Evolutionary conservation across 2,113 vertebrate species (phyloP), one percentile per base, ranked within the genome.

Genomic region (Ptilorrhoa leucosticta): DNA sequence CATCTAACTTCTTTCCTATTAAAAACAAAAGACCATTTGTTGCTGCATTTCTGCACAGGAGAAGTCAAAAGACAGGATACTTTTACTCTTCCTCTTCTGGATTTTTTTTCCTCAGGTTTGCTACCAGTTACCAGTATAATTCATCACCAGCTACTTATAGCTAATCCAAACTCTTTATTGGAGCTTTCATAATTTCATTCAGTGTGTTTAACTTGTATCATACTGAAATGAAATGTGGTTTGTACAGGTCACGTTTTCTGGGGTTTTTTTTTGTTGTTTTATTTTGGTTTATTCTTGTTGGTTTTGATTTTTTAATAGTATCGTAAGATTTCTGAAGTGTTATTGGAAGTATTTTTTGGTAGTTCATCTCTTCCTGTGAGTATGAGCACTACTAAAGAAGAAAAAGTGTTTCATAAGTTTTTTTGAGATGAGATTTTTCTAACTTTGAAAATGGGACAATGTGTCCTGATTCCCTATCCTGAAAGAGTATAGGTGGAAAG

Each of bases 181-280:
- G 8, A 61, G 12, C 4, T 45, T 53, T 6, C 12, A 39, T 48
- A 44, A 47, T 73, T 81, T 77, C 7, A 83, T 71, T 69, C 17
- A 30, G 1, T 53, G 4, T 57, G 11, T 56, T 4, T 21, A 51
- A 6, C 22, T 50, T 72, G 6, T 16, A 35, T 37, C 10, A 72
- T n/a, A 56, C 7, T 31, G 44, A 71, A 89, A 78, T 50, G 3
- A 82, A 80, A 50, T 15, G 1, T 20, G 4, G 2, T 58, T 45
- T 64, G 11, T 21, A 15, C 35, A 68, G 20, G 27, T 37, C 5
- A 19, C n/a, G n/a, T n/a, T n/a, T n/a, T n/a, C n/a, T 23, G 27
- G 5, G 27, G 5, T 0, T 10, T 44, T 50, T 13, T 19, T 44
- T 44, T 1, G 1, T 18, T 31, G 2, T 6, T n/a, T 40, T 26